Conservation (phyloP, 1,140 invertebrate species). For the Zophobas morio region DNA sequence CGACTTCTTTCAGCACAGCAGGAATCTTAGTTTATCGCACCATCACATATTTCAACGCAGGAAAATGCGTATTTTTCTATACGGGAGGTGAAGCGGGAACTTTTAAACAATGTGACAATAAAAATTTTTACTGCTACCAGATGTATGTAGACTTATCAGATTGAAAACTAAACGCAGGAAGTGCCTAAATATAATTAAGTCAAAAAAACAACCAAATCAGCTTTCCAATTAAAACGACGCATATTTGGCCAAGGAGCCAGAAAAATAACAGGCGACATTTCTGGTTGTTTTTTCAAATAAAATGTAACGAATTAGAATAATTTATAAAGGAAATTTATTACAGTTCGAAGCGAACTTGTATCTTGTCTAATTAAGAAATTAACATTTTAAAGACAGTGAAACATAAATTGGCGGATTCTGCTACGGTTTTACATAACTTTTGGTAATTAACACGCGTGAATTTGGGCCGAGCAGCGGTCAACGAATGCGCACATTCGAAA, state of each 20-base stretch:
- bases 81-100: neutral
- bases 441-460: neutral
- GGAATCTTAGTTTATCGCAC: no score
- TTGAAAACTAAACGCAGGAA: conserved; percentile 32
- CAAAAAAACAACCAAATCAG: conserved; percentile 14
- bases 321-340: no score
- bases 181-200: conserved; percentile 23
- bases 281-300: neutral
- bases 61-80: neutral
- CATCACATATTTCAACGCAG: neutral
- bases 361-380: conserved; percentile 28
- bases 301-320: no score
- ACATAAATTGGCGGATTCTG: conserved; percentile 12
- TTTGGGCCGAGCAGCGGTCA: neutral
- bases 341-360: neutral
- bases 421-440: conserved; percentile 19
- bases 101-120: conserved; percentile 9
- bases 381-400: conserved; percentile 21
- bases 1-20: no score
- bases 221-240: conserved; percentile 24
- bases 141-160: neutral
- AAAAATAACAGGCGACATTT: neutral
- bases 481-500: neutral
- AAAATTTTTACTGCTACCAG: conserved; percentile 15
- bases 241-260: neutral